These are phyloP conservation scores for Dromiciops gliroides DNA, from an alignment of 2,113 vertebrate genomes.

Conservation along the genomic window DNA sequence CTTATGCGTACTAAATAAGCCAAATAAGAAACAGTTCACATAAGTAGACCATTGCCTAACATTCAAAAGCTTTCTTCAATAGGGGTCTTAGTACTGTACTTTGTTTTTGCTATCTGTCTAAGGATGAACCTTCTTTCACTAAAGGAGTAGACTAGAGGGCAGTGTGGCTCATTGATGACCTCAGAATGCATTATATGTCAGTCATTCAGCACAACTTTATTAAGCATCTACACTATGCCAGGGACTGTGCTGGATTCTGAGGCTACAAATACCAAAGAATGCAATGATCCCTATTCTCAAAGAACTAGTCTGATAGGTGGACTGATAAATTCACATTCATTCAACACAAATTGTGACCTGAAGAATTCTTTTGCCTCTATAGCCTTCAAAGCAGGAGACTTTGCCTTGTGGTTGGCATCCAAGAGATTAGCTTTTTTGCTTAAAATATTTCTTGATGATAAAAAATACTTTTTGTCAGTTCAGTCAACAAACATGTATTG, in stretches of 20 bases:
- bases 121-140: too few species aligned
- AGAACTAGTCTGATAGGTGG: not conserved
- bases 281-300: not conserved
- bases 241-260: not conserved
- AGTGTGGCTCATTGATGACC: not conserved
- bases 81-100: not conserved
- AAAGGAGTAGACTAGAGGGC: too few species aligned
- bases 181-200: not conserved
- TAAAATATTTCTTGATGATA: not conserved
- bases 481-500: not conserved
- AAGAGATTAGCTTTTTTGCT: not conserved
- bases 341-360: not conserved
- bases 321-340: not conserved
- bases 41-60: not conserved
- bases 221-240: not conserved
- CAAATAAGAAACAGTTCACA: not conserved
- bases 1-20: not conserved
- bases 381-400: not conserved
- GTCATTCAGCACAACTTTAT: not conserved
- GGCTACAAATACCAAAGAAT: not conserved
- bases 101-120: not conserved
- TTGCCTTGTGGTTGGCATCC: not conserved
- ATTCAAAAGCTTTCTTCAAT: not conserved
- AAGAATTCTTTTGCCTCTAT: not conserved
- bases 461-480: not conserved